Percentiles rank a stretch among this genome's conserved stretches.
These are phyloP conservation scores for Aphidius gifuensis DNA, from an alignment of 1,140 invertebrate species.

Conservation along the genomic window DNA sequence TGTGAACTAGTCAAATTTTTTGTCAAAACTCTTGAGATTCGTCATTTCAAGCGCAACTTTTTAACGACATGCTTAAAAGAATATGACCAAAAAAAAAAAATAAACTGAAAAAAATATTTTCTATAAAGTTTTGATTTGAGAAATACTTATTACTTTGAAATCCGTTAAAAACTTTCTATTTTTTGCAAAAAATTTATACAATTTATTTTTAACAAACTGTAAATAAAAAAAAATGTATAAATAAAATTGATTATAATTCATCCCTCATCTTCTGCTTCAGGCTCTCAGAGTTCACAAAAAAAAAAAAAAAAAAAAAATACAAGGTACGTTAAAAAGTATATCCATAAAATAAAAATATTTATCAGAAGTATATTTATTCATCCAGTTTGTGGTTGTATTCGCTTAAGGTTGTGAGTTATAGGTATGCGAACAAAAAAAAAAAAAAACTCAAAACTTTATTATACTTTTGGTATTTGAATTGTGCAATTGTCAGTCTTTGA, in stretches of 20 bases:
- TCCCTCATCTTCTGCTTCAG: too few species aligned
- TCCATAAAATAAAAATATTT: not conserved
- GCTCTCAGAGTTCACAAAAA: too few species aligned
- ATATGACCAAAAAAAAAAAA: not conserved
- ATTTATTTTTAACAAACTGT: too few species aligned
- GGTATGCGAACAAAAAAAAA: constrained; percentile 15
- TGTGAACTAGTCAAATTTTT: too few species aligned
- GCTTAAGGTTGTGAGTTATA: constrained; percentile 3
- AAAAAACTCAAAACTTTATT: constrained; percentile 16
- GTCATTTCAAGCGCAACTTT: constrained; percentile 6
- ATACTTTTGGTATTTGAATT: constrained; percentile 19
- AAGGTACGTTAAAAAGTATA: not conserved
- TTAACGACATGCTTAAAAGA: constrained; percentile 9
- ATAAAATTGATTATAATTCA: too few species aligned
- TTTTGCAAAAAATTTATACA: too few species aligned
- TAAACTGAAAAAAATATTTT: too few species aligned
- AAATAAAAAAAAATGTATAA: too few species aligned
- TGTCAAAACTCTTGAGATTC: not conserved
- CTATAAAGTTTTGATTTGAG: too few species aligned
- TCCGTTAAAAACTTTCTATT: not conserved
- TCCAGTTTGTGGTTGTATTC: too few species aligned
- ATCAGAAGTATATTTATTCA: too few species aligned
- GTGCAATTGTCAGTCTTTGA: constrained; percentile 18
- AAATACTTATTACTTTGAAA: not conserved
- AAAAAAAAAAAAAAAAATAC: not conserved